Base-by-base conservation (phyloP, 92 coral and sea anemone species). In the Porites divaricata region DNA sequence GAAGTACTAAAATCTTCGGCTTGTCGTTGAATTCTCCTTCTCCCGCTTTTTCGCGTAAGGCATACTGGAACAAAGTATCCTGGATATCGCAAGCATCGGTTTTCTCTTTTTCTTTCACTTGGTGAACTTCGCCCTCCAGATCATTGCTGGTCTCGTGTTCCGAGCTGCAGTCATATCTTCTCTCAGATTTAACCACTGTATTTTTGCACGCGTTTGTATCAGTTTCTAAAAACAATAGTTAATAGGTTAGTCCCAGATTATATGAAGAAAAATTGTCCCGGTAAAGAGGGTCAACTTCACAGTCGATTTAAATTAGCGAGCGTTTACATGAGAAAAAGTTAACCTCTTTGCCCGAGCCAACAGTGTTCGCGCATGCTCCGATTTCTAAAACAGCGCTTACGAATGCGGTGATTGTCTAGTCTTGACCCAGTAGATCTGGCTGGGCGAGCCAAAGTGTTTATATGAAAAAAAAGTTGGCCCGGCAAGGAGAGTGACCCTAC, bases 1-100 rank as follows among this genome's bases (percentile, higher is more conserved):
- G 82, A 19, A 78, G 59, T 49, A 78, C 72, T n/a, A 63, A 41
- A 48, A 78, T 78, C 72, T 65, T 78, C 35, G 82, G 56, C n/a
- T 63, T 63, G 2, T 63, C 64, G 8, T 77, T 62, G 56, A 20
- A 58, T n/a, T 77, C 22, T 20, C 7, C 51, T 13, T 23, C 21
- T 25, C n/a, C 70, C 0, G 45, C 82, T 72, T 64, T 63, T 54
- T n/a, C 71, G 49, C 48, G 72, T 21, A 10, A 15, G 8, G 67
- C 53, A 28, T 57, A 22, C 59, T 13, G 41, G 41, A 19, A 25
- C 67, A 2, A 20, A 51, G 19, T 45, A 21, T 61, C 65, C 8
- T 61, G 45, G 45, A 35, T 35, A 35, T 35, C 8, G 65, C 22
- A 26, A 4, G 24, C 20, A 8, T 58, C 79, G 15, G 11, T 26